phyloP scores from a whole-genome alignment of 2,888 invertebrate genomes.

The Marronus borbonicus region DNA sequence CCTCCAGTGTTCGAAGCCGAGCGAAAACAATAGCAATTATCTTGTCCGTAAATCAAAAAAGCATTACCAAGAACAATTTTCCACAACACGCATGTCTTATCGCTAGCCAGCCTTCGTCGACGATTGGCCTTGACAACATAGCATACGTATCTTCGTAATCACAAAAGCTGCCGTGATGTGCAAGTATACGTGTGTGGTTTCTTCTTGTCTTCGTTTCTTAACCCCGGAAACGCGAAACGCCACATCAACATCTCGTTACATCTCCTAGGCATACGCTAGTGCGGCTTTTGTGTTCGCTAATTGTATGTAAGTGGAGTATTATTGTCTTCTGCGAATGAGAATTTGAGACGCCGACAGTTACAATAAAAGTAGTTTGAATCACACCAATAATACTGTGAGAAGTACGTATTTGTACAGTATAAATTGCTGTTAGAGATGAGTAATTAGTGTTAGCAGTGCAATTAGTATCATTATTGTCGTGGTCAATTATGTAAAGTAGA shows the following conservation, averaged over 20 bases:
- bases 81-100: slow-evolving; percentile 33
- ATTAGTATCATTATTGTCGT: background rate
- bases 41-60: slow-evolving; percentile 32
- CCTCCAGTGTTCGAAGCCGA: background rate
- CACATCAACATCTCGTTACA: slow-evolving; percentile 46
- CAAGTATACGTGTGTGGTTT: slow-evolving; percentile 37
- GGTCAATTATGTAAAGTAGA: too few relatives aligned
- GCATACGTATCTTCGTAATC: slow-evolving; percentile 50
- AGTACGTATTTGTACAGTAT: background rate
- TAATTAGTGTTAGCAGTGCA: too few relatives aligned
- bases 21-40: slow-evolving; percentile 32
- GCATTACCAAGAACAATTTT: slow-evolving; percentile 40
- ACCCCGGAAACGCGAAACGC: slow-evolving; percentile 55
- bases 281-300: slow-evolving; percentile 25
- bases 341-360: slow-evolving; percentile 2
- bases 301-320: slow-evolving; percentile 13
- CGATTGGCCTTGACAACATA: slow-evolving; percentile 55
- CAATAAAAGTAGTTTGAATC: slow-evolving; percentile 1
- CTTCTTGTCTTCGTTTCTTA: slow-evolving; percentile 56
- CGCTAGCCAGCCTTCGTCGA: slow-evolving; percentile 47
- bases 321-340: slow-evolving; percentile 8
- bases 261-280: background rate
- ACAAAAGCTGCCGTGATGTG: slow-evolving; percentile 30
- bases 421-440: too few relatives aligned
- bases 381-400: background rate